Base-by-base conservation (phyloP, 1,140 invertebrate species). In the Helicorthomorpha holstii region DNA sequence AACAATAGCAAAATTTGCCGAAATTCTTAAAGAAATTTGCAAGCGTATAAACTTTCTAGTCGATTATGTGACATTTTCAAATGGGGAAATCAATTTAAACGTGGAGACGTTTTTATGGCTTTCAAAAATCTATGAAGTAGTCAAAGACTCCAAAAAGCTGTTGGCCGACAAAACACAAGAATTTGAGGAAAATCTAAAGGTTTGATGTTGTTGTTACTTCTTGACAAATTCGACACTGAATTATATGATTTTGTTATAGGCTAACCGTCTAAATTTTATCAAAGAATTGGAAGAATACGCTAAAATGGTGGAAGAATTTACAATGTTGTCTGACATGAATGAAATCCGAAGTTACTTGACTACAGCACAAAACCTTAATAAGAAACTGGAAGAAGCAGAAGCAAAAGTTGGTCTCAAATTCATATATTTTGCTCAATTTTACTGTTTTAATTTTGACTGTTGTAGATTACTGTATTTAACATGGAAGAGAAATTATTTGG, bases 401-500 rank as follows among this genome's bases (percentile, higher is more conserved):
- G 76, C 79, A 38, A 83, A 76, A 62, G 66, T 68, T 47, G 19
- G 44, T 7, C 19, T 25, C 44, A 7, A 22, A 46, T 7, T 7
- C 44, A 34, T 34, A 16, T 7, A 34, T 16, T 34, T 34, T 34
- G 29, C 7, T 16, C 29, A 7, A 7, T 34, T 34, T 34, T 34
- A 7, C 16, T 7, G 29, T 7, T 7, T 34, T 7, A 34, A 34
- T 7, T 7, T 34, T 16, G 16, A 34, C 29, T 34, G 29, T 34
- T 34, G 7, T 7, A 47, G 56, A 91, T 94, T 52, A 84, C 92
- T 60, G 73, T 79, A 51, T 92, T 96, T 58, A 97, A 97, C 65
- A 80, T 80, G 61, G 92, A 97, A 64, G 93, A 97, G 65, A 73
- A 77, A 54, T 76, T 88, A 27, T 96, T 90, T 65, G 83, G 80